These are phyloP conservation scores for Strix uralensis DNA, from an alignment of 2,113 vertebrate species.

Conservation along the genomic window DNA sequence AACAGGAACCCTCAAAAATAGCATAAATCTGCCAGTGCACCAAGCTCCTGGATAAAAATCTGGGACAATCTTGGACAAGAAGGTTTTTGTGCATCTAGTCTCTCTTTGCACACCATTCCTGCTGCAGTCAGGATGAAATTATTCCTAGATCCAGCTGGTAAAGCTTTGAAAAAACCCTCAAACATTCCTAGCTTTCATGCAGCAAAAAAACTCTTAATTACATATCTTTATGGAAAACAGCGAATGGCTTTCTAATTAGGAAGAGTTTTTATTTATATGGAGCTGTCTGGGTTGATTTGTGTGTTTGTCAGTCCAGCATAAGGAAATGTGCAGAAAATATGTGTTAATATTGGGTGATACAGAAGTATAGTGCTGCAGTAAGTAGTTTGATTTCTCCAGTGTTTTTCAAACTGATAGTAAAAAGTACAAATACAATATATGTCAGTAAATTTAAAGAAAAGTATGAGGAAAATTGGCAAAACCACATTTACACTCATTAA, in stretches of 20 bases:
- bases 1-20: not conserved
- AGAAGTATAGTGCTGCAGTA: not conserved
- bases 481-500: not conserved
- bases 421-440: not conserved
- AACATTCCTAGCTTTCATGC: not conserved
- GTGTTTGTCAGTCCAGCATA: not conserved
- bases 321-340: not conserved
- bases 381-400: not conserved
- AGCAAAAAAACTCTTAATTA: not conserved
- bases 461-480: not conserved
- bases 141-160: not conserved
- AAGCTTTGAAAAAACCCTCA: not conserved
- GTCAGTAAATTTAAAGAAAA: not conserved
- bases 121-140: not conserved
- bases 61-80: not conserved
- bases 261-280: not conserved
- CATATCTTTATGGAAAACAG: not conserved
- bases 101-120: not conserved
- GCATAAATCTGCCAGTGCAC: not conserved
- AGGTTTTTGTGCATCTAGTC: not conserved
- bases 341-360: not conserved
- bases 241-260: not conserved
- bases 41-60: not conserved
- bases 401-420: not conserved
- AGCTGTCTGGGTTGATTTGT: not conserved